phyloP scores from a whole-genome alignment of 2,797 vertebrate species.

The Chiloscyllium punctatum region DNA sequence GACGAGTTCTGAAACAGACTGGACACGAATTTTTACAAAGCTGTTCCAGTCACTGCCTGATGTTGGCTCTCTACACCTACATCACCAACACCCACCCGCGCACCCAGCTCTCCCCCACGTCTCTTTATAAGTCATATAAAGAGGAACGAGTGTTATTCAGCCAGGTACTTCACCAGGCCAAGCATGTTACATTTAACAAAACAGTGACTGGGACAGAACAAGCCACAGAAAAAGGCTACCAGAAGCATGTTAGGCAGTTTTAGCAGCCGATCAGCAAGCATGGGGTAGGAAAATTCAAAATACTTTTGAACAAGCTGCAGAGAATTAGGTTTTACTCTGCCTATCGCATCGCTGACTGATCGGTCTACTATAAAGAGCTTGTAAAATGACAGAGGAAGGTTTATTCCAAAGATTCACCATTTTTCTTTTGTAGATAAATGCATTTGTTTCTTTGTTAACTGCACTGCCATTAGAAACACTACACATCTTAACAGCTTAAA shows the following conservation, averaged over 20 bases:
- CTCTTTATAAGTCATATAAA: neutral
- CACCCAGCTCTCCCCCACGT: too few relatives aligned
- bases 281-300: neutral
- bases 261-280: neutral
- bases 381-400: neutral
- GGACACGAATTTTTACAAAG: neutral
- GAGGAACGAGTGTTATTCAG: neutral
- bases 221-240: neutral
- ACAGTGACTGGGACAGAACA: constrained; percentile 13
- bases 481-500: neutral
- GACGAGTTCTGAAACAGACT: neutral
- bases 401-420: neutral
- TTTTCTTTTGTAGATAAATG: neutral
- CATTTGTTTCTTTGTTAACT: neutral
- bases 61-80: too few relatives aligned
- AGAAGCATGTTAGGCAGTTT: neutral
- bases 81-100: neutral
- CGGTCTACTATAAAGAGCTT: neutral
- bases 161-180: neutral
- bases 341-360: neutral
- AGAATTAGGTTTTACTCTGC: neutral
- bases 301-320: neutral
- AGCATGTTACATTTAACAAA: neutral
- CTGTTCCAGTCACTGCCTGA: constrained; percentile 13
- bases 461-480: neutral